A percentile compares a stretch with the other conserved stretches of the same genome.
Conservation (phyloP, 2,888 invertebrate genomes). For the Alsophila aescularia region DNA sequence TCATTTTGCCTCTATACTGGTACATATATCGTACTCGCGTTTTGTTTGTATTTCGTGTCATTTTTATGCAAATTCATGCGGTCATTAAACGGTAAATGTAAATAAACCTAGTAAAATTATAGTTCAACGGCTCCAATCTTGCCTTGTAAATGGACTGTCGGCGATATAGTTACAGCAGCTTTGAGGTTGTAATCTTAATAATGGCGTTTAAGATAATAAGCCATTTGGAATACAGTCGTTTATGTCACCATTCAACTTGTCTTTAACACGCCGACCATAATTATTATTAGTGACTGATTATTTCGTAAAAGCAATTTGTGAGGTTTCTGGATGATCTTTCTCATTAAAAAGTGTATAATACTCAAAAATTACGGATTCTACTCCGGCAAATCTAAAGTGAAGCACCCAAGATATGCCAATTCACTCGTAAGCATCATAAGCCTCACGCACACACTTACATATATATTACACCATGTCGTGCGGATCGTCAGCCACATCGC, state of each 20-base stretch:
- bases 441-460: too few species aligned
- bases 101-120: slow-evolving; percentile 45
- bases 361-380: too few species aligned
- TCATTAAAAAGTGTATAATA: too few species aligned
- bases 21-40: too few species aligned
- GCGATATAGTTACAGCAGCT: slow-evolving; percentile 61
- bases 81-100: slow-evolving; percentile 40
- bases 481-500: too few species aligned
- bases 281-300: neutral
- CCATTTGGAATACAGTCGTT: slow-evolving; percentile 56
- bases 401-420: too few species aligned
- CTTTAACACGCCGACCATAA: slow-evolving; percentile 36
- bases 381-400: too few species aligned
- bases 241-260: slow-evolving; percentile 43
- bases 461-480: too few species aligned
- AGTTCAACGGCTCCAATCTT: slow-evolving; percentile 42
- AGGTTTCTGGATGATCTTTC: neutral
- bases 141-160: slow-evolving; percentile 55
- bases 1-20: too few species aligned
- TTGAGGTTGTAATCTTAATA: slow-evolving; percentile 65
- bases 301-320: neutral
- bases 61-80: neutral
- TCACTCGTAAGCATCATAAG: too few species aligned
- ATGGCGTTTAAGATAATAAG: slow-evolving; percentile 64
- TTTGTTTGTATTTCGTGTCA: too few species aligned